Conservation (phyloP, 92 coral and sea anemone species). For the Umimayanthus chanpuru region DNA sequence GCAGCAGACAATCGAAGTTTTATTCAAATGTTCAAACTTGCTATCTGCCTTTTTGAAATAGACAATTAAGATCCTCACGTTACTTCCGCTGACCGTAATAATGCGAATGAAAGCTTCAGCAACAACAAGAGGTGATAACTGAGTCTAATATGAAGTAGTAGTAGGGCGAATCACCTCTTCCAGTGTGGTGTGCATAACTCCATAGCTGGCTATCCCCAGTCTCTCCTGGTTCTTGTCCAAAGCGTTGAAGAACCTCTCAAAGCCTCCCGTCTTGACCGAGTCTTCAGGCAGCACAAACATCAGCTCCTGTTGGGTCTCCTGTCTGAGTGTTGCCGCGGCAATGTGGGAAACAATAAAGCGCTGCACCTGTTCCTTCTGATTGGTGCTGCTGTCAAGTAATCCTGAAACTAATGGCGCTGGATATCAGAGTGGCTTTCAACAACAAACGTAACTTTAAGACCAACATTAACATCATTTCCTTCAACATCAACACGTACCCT, state of each 20-base stretch:
- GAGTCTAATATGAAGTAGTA: not conserved
- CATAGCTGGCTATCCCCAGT: constrained; percentile 92
- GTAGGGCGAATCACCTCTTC: constrained; percentile 70
- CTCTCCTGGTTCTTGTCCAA: constrained; percentile 74
- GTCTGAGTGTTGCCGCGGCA: constrained; percentile 81
- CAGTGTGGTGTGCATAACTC: constrained; percentile 84
- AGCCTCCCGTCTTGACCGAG: constrained; percentile 87
- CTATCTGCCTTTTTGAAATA: too few species aligned
- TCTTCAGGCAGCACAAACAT: constrained; percentile 91
- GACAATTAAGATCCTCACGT: too few species aligned
- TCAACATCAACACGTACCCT: not conserved
- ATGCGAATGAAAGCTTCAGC: too few species aligned
- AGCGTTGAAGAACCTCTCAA: constrained; percentile 81
- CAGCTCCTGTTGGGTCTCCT: constrained; percentile 86
- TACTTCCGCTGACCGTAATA: too few species aligned
- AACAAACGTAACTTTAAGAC: too few species aligned
- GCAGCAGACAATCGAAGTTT: too few species aligned
- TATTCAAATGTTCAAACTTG: too few species aligned
- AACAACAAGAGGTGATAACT: too few species aligned
- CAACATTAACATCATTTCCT: not conserved
- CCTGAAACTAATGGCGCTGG: constrained; percentile 25
- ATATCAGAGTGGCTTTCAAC: not conserved
- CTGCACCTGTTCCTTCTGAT: constrained; percentile 68
- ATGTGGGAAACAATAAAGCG: constrained; percentile 83
- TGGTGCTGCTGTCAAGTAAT: constrained; percentile 22